These are phyloP conservation scores for Troglohyphantes excavatus DNA, from an alignment of 2,888 invertebrate species.

Conservation along the genomic window DNA sequence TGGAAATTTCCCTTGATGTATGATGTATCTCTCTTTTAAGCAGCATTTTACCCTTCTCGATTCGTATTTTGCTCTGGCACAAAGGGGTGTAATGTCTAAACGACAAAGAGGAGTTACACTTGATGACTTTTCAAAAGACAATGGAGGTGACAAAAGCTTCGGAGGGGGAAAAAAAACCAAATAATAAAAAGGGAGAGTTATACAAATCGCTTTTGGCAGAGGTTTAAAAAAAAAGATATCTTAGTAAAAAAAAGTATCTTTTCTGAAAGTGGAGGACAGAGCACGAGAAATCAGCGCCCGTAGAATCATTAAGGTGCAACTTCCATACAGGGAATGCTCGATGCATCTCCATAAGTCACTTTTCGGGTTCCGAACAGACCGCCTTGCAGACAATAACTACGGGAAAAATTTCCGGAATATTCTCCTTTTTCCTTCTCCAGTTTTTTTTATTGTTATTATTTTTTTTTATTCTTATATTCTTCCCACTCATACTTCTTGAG, in stretches of 20 bases:
- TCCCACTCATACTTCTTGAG: constrained; percentile 66
- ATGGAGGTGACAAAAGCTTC: not conserved
- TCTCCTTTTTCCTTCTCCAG: constrained; percentile 24
- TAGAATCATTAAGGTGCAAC: constrained; percentile 72
- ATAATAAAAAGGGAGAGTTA: constrained; percentile 22
- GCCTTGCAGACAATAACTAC: constrained; percentile 73
- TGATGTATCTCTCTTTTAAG: constrained; percentile 67
- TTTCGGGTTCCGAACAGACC: constrained; percentile 69
- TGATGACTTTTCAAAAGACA: constrained; percentile 14
- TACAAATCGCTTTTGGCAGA: constrained; percentile 53
- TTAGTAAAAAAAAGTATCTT: not conserved
- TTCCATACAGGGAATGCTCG: constrained; percentile 25
- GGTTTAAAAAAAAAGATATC: constrained; percentile 6
- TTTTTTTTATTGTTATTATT: constrained; percentile 34
- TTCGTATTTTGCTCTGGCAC: constrained; percentile 60
- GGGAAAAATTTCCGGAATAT: constrained; percentile 67
- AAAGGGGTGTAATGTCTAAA: constrained; percentile 53
- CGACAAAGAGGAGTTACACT: constrained; percentile 46
- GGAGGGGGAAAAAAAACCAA: constrained; percentile 18
- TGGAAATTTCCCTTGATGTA: constrained; percentile 50
- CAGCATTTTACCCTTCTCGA: constrained; percentile 44
- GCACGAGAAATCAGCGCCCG: constrained; percentile 65
- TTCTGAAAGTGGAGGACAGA: constrained; percentile 15
- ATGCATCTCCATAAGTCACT: constrained; percentile 78
- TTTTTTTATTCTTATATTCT: constrained; percentile 14